Evolutionary conservation across 2,888 invertebrate species (phyloP).

Genomic region (Ormyrus thymus): DNA sequence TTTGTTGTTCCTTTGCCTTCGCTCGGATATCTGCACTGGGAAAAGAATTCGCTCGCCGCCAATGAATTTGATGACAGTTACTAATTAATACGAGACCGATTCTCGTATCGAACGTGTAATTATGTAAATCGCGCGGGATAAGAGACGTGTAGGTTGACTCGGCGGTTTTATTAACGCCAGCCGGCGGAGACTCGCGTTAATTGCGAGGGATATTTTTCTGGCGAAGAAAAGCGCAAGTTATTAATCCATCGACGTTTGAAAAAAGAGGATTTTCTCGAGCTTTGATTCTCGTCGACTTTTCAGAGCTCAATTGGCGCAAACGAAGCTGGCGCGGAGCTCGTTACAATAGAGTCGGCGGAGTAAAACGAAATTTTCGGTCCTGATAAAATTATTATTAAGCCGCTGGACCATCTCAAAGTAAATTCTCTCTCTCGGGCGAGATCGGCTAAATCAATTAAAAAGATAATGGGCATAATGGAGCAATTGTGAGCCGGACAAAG

Average conservation of each 20-base stretch:
- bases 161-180: conserved; percentile 16
- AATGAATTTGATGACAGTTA: conserved; percentile 32
- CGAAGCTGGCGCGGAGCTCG: no score
- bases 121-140: conserved; percentile 31
- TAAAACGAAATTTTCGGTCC: not conserved
- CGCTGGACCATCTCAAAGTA: conserved; percentile 20
- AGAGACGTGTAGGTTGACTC: conserved; percentile 22
- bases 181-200: no score
- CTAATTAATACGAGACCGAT: conserved; percentile 34
- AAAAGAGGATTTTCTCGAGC: no score
- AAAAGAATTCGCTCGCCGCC: conserved; percentile 24
- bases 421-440: conserved; percentile 4
- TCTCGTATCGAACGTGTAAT: conserved; percentile 22
- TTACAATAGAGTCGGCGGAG: no score
- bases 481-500: conserved; percentile 42
- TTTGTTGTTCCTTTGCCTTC: not conserved
- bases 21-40: not conserved
- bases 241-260: no score
- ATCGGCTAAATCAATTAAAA: conserved; percentile 53
- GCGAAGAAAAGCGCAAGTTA: no score
- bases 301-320: not conserved
- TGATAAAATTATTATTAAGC: conserved; percentile 29
- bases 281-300: no score
- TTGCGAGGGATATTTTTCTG: no score
- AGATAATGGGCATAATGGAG: conserved; percentile 49